Conservation (phyloP, 2,797 vertebrate species). For the Crenuchus spilurus region DNA sequence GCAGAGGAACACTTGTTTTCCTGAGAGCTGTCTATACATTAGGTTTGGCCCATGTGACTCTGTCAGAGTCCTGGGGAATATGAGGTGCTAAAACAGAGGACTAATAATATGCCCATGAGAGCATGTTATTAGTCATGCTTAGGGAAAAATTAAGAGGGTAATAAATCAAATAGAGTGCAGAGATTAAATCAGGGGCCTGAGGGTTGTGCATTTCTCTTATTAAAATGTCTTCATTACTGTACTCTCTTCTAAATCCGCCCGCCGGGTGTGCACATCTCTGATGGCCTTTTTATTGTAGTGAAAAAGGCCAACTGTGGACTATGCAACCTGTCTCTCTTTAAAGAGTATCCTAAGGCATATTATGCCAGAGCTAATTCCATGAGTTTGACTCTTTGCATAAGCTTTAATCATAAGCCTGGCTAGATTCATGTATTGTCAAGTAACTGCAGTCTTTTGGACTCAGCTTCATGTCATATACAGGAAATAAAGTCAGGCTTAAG, state of each 20-base stretch:
- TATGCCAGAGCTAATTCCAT: not conserved
- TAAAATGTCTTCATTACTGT: constrained; percentile 21
- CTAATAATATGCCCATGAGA: constrained; percentile 16
- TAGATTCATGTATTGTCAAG: not conserved
- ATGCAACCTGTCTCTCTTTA: constrained; percentile 7
- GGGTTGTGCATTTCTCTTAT: constrained; percentile 24
- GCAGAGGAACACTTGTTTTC: not conserved
- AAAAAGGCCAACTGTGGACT: not conserved
- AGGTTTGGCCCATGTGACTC: constrained; percentile 19
- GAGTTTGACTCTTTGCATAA: not conserved
- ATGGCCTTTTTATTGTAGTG: constrained; percentile 5
- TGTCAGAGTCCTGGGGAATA: constrained; percentile 5
- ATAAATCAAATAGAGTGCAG: constrained; percentile 44
- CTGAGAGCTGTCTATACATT: constrained; percentile 32
- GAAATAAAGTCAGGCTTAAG: not conserved
- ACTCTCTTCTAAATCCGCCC: constrained; percentile 6
- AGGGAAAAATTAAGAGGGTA: constrained; percentile 34
- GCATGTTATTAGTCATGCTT: constrained; percentile 28
- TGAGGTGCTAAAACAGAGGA: constrained; percentile 14
- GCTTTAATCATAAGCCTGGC: constrained; percentile 5
- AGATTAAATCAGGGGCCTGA: constrained; percentile 28
- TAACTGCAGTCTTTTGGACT: not conserved
- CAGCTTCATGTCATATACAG: not conserved
- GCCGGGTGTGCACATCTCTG: constrained; percentile 6
- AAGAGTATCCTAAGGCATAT: not conserved